A percentile compares a stretch with the other conserved stretches of the same genome.
Conservation (phyloP, 2,888 invertebrate genomes). For the Diarsia mendica region DNA sequence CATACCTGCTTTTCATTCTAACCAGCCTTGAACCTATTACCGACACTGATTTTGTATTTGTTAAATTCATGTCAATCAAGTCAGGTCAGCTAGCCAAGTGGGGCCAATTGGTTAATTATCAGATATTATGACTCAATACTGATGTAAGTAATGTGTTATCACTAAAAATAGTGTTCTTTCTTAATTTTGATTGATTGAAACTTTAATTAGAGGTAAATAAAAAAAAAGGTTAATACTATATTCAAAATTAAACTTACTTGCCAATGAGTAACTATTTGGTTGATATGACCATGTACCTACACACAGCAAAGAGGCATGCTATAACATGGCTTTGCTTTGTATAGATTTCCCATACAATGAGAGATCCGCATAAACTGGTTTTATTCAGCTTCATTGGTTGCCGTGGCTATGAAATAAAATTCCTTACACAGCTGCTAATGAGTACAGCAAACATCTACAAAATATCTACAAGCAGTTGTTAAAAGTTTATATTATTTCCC, state of each 20-base stretch:
- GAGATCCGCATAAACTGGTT: too few relatives aligned
- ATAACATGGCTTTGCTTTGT: too few relatives aligned
- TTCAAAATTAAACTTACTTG: background rate
- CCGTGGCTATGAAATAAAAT: background rate
- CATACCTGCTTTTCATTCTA: background rate
- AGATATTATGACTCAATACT: conserved; percentile 28
- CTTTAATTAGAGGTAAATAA: background rate
- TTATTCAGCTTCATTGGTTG: too few relatives aligned
- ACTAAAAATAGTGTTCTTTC: background rate
- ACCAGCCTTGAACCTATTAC: conserved; percentile 13
- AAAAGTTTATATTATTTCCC: background rate
- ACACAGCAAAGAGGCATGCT: too few relatives aligned
- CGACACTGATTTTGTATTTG: conserved; percentile 17
- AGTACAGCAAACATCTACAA: background rate
- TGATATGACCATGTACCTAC: background rate
- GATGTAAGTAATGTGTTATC: conserved; percentile 5
- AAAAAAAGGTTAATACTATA: background rate
- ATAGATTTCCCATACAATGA: too few relatives aligned
- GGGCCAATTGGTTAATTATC: conserved; percentile 35
- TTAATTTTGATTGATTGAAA: background rate
- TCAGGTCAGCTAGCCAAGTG: conserved; percentile 42
- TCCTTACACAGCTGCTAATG: conserved; percentile 4
- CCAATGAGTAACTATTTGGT: background rate
- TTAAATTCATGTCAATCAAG: conserved; percentile 33
- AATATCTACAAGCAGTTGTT: conserved; percentile 1